Conservation (phyloP, 2,797 vertebrate genomes). For the Tangara arthus region DNA sequence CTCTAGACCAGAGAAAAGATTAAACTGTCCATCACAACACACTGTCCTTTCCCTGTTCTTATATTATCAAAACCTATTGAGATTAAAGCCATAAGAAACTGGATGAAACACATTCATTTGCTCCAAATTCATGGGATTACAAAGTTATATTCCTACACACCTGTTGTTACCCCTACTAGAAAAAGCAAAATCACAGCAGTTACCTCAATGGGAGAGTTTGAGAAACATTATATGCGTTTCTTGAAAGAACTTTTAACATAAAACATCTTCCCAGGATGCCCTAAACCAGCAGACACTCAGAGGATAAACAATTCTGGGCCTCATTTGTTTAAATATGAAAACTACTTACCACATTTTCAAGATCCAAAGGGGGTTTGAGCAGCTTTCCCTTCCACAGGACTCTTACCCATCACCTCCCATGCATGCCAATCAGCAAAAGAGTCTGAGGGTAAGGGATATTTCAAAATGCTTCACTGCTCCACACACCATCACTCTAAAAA, state of each 20-base stretch:
- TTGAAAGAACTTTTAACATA: background rate
- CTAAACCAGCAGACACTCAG: no score
- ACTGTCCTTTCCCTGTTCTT: slow-evolving; percentile 10
- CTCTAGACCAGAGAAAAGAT: slow-evolving; percentile 52
- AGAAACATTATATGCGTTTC: background rate
- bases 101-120: background rate
- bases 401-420: background rate
- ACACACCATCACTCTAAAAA: background rate
- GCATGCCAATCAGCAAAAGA: background rate
- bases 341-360: no score
- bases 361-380: background rate
- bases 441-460: background rate
- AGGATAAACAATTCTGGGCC: no score
- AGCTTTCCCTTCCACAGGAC: background rate
- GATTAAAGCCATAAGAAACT: slow-evolving; percentile 5
- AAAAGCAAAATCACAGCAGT: background rate
- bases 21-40: slow-evolving; percentile 62
- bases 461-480: background rate
- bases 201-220: background rate
- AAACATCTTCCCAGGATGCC: background rate
- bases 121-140: background rate
- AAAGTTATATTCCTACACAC: background rate
- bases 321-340: no score
- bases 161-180: background rate
- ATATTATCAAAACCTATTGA: background rate